A percentile compares a stretch with the other conserved stretches of the same genome.
phyloP scores from a whole-genome alignment of 2,888 invertebrate species.

The Apodemia duryi region DNA sequence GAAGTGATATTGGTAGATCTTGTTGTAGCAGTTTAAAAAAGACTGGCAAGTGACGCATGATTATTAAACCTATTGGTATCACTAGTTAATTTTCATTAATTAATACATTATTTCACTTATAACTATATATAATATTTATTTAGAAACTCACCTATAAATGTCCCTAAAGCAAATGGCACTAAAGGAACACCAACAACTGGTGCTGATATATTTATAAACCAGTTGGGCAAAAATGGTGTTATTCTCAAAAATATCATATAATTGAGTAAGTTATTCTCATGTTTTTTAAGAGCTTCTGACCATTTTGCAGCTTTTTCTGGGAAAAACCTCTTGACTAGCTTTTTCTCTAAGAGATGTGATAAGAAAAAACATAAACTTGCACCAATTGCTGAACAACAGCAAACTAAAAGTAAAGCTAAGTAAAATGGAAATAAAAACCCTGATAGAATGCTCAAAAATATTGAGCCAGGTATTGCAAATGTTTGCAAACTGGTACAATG shows the following conservation, averaged over 20 bases:
- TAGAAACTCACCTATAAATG: constrained; percentile 88
- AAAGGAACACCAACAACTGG: constrained; percentile 98
- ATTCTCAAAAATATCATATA: constrained; percentile 98
- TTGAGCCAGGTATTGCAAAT: constrained; percentile 99
- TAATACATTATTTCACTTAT: too few relatives aligned
- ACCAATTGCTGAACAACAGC: constrained; percentile 96
- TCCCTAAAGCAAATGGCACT: constrained; percentile 94
- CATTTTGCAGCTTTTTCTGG: constrained; percentile 92
- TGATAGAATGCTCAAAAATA: constrained; percentile 97
- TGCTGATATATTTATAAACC: constrained; percentile 98
- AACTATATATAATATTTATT: background rate
- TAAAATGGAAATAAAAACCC: constrained; percentile 98
- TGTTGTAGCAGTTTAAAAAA: too few relatives aligned
- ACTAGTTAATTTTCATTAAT: too few relatives aligned
- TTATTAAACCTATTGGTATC: too few relatives aligned
- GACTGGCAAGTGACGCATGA: too few relatives aligned
- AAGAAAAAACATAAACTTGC: constrained; percentile 97
- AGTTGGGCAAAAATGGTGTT: constrained; percentile 98
- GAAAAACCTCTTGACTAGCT: constrained; percentile 91
- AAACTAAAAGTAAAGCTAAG: constrained; percentile 91
- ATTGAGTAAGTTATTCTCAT: constrained; percentile 93
- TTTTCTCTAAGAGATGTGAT: constrained; percentile 93
- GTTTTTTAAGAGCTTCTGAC: constrained; percentile 90
- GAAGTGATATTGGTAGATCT: background rate
- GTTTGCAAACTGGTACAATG: constrained; percentile 90